Evolutionary conservation across 2,113 vertebrate genomes (phyloP), one percentile per base, ranked within the genome.

Genomic region (Brachypteracias leptosomus): DNA sequence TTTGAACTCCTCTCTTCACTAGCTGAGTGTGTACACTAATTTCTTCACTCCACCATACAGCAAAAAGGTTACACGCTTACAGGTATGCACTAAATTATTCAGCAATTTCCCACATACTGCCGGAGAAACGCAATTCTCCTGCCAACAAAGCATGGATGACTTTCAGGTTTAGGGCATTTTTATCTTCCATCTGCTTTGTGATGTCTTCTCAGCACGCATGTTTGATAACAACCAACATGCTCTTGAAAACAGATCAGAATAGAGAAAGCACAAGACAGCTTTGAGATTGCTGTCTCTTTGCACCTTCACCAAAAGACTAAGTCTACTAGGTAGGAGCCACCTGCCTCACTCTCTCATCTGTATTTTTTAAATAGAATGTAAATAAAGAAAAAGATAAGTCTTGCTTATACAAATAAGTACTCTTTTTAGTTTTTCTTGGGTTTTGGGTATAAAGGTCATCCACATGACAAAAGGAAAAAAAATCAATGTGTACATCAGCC

Each of bases 11-110:
- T 80, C 62, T 68, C 74, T 76, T 82, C 31, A 74, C 29, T 44
- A 88, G 29, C 38, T 77, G 70, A 42, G 36, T 0, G 1, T 19
- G 26, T 38, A 58, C 5, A 0, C 44, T 51, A 36, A 83, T 85
- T 59, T 80, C 71, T 58, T 82, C 55, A 26, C 70, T 54, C 57
- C 33, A 40, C 8, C 63, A 47, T 28, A 61, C 5, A 68, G 77
- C 29, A 82, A 65, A 84, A 74, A 90, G 52, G 51, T 71, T 92
- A 71, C 3, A 1, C 47, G 76, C 79, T 70, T 78, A 86, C 63
- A 95, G 79, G 91, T 90, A 90, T 24, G 24, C 82, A 83, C 47
- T 77, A n/a, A 88, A 92, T 74, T 88, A 92, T 88, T 81, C 79
- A 62, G 55, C 0, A 0, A 55, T 57, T 90, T 93, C 76, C 83